phyloP scores from a whole-genome alignment of 2,888 invertebrate genomes.

The Drosophila niveifrons region DNA sequence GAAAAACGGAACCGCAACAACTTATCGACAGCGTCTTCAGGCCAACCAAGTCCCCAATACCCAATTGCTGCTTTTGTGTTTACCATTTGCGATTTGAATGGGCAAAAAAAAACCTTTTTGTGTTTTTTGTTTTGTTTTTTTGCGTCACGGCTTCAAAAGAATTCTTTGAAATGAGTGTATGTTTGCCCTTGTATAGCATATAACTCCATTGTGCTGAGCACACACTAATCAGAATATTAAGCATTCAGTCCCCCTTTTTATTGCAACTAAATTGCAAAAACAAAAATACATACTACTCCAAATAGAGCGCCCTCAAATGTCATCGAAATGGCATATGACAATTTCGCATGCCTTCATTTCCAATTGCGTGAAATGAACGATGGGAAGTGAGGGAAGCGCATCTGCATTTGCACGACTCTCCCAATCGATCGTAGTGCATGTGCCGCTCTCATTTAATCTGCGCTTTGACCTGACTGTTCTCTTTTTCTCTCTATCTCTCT shows the following conservation, averaged over 20 bases:
- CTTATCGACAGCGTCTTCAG: slow-evolving; percentile 42
- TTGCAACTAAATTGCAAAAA: neutral
- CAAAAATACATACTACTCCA: neutral
- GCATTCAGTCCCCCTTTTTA: neutral
- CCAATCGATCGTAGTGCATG: neutral
- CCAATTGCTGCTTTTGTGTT: slow-evolving; percentile 37
- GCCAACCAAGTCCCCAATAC: slow-evolving; percentile 39
- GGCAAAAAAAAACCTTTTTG: slow-evolving; percentile 29
- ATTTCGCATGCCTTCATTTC: neutral
- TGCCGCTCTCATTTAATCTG: neutral
- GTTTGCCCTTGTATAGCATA: neutral
- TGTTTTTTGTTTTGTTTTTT: slow-evolving; percentile 21
- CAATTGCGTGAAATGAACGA: neutral
- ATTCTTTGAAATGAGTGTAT: slow-evolving; percentile 21
- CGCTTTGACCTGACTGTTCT: slow-evolving; percentile 8
- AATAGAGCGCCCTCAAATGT: neutral
- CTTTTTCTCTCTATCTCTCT: neutral
- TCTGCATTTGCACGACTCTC: neutral
- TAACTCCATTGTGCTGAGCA: slow-evolving; percentile 5
- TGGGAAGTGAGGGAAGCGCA: neutral
- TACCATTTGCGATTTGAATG: slow-evolving; percentile 49
- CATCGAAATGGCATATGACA: neutral
- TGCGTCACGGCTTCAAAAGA: slow-evolving; percentile 32
- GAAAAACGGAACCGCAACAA: slow-evolving; percentile 35
- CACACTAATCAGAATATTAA: neutral